Conservation (phyloP, 1,140 invertebrate species). For the Meloidogyne exigua region DNA sequence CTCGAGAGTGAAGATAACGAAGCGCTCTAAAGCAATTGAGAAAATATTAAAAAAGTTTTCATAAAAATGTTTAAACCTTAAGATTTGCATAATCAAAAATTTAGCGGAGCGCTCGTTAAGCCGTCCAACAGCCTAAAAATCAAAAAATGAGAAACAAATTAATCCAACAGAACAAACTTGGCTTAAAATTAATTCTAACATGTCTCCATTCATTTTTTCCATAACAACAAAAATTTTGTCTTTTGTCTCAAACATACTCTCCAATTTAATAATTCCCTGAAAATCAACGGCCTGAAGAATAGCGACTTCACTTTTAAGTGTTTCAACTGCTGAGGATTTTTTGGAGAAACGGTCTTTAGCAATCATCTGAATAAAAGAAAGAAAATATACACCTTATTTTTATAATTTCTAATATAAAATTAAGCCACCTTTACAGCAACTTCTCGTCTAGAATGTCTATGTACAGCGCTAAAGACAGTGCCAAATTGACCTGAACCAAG, state of each 20-base stretch:
- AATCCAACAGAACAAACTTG: conserved; percentile 20
- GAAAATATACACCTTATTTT: too few relatives aligned
- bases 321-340: conserved; percentile 52
- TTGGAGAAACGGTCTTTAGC: conserved; percentile 62
- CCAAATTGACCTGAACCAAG: conserved; percentile 97
- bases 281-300: conserved; percentile 60
- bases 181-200: conserved; percentile 97
- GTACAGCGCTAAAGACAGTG: conserved; percentile 84
- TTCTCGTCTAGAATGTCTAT: conserved; percentile 71
- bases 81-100: conserved; percentile 72
- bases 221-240: conserved; percentile 76
- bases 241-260: conserved; percentile 96
- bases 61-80: conserved; percentile 66
- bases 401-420: too few relatives aligned
- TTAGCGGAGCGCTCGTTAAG: conserved; percentile 55
- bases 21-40: conserved; percentile 72
- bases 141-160: neutral
- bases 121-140: conserved; percentile 51
- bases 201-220: conserved; percentile 78
- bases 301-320: conserved; percentile 56
- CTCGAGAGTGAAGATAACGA: conserved; percentile 94
- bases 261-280: conserved; percentile 69
- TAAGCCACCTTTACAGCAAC: conserved; percentile 86
- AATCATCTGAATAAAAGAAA: conserved; percentile 47
- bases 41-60: neutral